These are phyloP conservation scores for Buceros bicornis DNA, from an alignment of 2,797 vertebrate species.

Conservation along the genomic window DNA sequence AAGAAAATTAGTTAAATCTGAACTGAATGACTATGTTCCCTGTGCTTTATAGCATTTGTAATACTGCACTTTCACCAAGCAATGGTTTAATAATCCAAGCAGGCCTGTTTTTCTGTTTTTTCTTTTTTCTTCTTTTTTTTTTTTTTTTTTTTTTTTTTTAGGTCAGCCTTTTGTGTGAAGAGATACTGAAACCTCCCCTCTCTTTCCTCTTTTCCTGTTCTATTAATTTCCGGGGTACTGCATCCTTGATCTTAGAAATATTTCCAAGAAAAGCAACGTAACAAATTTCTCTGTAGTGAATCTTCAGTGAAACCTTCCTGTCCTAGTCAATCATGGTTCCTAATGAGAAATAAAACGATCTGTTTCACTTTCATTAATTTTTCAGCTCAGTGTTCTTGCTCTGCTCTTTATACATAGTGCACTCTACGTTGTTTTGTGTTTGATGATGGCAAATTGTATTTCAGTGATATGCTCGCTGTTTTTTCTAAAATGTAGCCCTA, in stretches of 20 bases:
- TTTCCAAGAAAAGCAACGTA: not conserved
- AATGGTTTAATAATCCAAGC: not conserved
- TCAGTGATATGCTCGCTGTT: not conserved
- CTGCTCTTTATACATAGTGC: not conserved
- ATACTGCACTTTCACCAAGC: not conserved
- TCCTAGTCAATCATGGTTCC: not conserved
- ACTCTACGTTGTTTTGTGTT: not conserved
- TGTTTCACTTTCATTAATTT: conserved; percentile 43
- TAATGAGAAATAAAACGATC: conserved; percentile 47
- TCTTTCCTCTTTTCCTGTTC: not conserved
- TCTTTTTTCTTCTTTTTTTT: not conserved
- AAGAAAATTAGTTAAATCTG: conserved; percentile 1
- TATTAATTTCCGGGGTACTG: not conserved
- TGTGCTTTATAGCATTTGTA: not conserved
- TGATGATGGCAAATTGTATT: conserved; percentile 5
- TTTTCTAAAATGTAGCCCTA: not conserved
- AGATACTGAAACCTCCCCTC: not conserved
- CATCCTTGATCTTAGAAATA: not conserved
- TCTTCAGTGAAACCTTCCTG: conserved; percentile 22
- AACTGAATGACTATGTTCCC: not conserved
- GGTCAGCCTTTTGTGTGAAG: not conserved
- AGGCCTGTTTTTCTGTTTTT: not conserved
- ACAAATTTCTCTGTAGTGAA: conserved; percentile 8
- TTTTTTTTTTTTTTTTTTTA: not conserved
- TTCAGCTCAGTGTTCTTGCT: not conserved